A percentile compares a stretch with the other conserved stretches of the same genome.
Conservation (phyloP, 2,888 invertebrate genomes). For the Lacanobia oleracea region DNA sequence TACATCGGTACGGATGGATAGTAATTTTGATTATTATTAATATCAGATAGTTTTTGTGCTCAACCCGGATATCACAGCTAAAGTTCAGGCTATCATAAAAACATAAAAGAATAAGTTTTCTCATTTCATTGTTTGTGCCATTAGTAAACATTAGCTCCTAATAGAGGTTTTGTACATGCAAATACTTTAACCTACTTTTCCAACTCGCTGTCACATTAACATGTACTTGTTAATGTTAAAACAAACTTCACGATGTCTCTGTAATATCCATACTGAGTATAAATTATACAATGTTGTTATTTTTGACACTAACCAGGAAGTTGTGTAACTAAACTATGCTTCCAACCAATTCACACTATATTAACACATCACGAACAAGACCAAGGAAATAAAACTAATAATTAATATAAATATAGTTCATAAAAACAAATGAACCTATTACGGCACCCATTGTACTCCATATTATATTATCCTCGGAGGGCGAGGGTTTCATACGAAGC, state of each 20-base stretch:
- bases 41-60: slow-evolving; percentile 9
- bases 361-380: slow-evolving; percentile 58
- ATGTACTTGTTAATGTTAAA: slow-evolving; percentile 39
- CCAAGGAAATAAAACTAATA: slow-evolving; percentile 60
- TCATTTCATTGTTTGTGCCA: slow-evolving; percentile 34
- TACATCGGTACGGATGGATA: not conserved
- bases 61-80: slow-evolving; percentile 36
- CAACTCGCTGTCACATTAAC: slow-evolving; percentile 39
- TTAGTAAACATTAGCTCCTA: slow-evolving; percentile 44
- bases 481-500: slow-evolving; percentile 68
- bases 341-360: slow-evolving; percentile 50
- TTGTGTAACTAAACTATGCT: slow-evolving; percentile 35
- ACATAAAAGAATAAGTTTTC: slow-evolving; percentile 26
- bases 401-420: slow-evolving; percentile 68
- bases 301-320: slow-evolving; percentile 42
- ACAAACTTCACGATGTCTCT: slow-evolving; percentile 35
- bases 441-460: slow-evolving; percentile 67
- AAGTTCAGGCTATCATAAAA: slow-evolving; percentile 3
- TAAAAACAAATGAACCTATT: slow-evolving; percentile 70
- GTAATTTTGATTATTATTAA: not conserved
- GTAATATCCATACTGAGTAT: slow-evolving; percentile 22
- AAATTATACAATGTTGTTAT: slow-evolving; percentile 39
- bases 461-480: slow-evolving; percentile 66
- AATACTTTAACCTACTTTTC: slow-evolving; percentile 51
- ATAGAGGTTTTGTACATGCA: slow-evolving; percentile 47